Evolutionary conservation across 92 coral and sea anemone species (phyloP).

Genomic region (Muricea muricata): DNA sequence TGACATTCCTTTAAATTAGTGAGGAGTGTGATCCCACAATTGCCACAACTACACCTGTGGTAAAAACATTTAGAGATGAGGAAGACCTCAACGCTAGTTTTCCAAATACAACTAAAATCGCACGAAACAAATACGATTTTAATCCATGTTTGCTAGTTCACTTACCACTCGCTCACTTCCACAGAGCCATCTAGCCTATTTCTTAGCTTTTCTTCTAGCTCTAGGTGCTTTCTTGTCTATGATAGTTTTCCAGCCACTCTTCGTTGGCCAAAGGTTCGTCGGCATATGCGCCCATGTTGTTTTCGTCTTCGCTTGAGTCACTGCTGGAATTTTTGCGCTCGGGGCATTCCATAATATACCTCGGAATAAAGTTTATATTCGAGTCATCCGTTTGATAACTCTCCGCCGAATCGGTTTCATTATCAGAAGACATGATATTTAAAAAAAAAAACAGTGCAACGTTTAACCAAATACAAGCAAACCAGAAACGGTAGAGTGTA

Average conservation of each 20-base stretch:
- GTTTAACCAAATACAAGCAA: no score
- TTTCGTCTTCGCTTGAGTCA: conserved; percentile 1
- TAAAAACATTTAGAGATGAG: neutral
- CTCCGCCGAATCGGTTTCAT: no score
- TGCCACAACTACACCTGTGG: neutral
- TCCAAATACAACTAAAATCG: neutral
- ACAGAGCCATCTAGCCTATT: conserved; percentile 40
- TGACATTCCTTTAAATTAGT: neutral
- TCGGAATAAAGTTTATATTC: neutral
- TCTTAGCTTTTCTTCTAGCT: conserved; percentile 42
- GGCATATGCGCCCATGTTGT: neutral
- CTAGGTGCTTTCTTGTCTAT: conserved; percentile 20
- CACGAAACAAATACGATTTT: neutral
- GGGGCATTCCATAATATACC: neutral
- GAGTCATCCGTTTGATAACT: no score
- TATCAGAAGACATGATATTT: no score
- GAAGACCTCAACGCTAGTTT: neutral
- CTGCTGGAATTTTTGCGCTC: neutral
- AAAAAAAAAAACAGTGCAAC: no score
- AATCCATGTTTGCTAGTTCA: neutral
- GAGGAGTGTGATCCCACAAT: neutral
- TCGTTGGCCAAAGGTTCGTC: conserved; percentile 62
- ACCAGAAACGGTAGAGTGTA: no score
- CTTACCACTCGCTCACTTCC: conserved; percentile 53
- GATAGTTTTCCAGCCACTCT: conserved; percentile 45